These are phyloP conservation scores for Lapara coniferarum DNA, from an alignment of 2,888 invertebrate genomes.

Conservation along the genomic window DNA sequence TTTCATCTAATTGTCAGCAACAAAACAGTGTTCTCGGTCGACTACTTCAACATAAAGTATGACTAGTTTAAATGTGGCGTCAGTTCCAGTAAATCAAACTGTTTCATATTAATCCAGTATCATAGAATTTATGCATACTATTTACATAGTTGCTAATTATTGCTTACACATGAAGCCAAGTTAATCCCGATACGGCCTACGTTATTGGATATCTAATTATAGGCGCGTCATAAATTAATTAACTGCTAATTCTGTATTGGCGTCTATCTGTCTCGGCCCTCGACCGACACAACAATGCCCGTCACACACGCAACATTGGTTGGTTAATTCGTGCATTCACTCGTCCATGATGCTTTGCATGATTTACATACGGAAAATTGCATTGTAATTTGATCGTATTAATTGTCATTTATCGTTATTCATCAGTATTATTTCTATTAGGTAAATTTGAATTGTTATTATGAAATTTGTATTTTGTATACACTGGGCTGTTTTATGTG, in stretches of 20 bases:
- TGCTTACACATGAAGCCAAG: slow-evolving; percentile 47
- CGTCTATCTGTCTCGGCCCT: slow-evolving; percentile 57
- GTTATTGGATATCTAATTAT: slow-evolving; percentile 69
- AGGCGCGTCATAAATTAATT: slow-evolving; percentile 73
- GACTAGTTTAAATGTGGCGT: background rate
- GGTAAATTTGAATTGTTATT: slow-evolving; percentile 18
- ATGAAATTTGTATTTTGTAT: slow-evolving; percentile 10
- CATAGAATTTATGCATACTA: slow-evolving; percentile 36
- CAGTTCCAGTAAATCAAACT: background rate
- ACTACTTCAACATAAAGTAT: background rate
- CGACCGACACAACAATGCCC: slow-evolving; percentile 38
- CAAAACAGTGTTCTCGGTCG: too few species aligned
- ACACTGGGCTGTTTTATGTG: too few species aligned
- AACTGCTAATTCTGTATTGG: slow-evolving; percentile 67
- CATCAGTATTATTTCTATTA: slow-evolving; percentile 23
- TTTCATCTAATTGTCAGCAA: too few species aligned
- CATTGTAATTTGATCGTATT: slow-evolving; percentile 29
- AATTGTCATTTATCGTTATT: slow-evolving; percentile 19
- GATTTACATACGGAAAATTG: slow-evolving; percentile 47
- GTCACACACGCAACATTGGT: slow-evolving; percentile 36
- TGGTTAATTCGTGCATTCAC: slow-evolving; percentile 48
- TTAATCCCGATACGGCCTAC: slow-evolving; percentile 53
- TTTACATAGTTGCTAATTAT: slow-evolving; percentile 46
- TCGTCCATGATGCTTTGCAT: slow-evolving; percentile 42
- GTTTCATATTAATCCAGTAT: slow-evolving; percentile 9